These are phyloP conservation scores for Todiramphus saurophagus DNA, from an alignment of 2,113 vertebrate species.

Conservation along the genomic window DNA sequence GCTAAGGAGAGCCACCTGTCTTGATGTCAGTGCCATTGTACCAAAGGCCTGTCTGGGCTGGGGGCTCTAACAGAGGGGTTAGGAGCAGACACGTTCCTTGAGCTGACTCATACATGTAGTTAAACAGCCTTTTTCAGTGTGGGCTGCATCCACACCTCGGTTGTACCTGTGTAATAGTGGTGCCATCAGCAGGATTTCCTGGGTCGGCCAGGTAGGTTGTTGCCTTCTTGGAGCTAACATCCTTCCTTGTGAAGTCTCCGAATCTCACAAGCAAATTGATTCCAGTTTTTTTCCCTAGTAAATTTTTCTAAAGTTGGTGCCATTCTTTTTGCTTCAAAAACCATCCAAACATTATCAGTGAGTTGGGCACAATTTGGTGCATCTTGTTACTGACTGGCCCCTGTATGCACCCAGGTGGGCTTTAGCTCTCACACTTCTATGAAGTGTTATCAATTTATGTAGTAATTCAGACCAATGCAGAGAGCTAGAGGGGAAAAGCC, in stretches of 20 bases:
- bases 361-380: not conserved
- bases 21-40: not conserved
- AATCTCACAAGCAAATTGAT: not conserved
- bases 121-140: not conserved
- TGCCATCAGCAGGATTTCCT: not conserved
- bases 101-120: not conserved
- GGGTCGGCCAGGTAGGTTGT: not conserved
- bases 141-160: too few relatives aligned
- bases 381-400: not conserved
- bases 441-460: not conserved
- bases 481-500: not conserved
- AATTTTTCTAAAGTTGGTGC: not conserved
- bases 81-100: not conserved
- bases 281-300: not conserved
- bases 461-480: not conserved
- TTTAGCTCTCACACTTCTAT: not conserved
- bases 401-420: rapidly evolving
- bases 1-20: not conserved
- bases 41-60: not conserved
- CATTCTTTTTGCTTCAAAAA: not conserved
- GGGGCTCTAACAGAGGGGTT: too few relatives aligned
- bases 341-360: not conserved
- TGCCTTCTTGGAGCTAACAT: not conserved
- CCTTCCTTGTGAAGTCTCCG: not conserved
- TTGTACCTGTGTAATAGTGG: not conserved